These are phyloP conservation scores for Phortica magna DNA, from an alignment of 2,888 invertebrate genomes.

Conservation along the genomic window DNA sequence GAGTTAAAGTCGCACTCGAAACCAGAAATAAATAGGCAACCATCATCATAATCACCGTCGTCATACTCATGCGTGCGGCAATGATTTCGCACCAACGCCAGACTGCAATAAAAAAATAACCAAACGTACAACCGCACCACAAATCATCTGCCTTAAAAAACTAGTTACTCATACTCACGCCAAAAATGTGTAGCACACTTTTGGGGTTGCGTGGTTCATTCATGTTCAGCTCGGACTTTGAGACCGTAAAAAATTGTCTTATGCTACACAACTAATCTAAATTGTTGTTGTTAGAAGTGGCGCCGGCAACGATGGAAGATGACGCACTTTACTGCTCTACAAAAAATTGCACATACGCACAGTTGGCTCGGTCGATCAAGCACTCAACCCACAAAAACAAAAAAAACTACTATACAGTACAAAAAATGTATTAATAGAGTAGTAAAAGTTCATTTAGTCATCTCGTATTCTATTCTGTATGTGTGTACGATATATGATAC, in stretches of 20 bases:
- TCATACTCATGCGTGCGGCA: neutral
- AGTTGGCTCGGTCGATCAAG: neutral
- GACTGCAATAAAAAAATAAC: conserved; percentile 17
- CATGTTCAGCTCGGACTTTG: neutral
- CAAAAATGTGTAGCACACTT: neutral
- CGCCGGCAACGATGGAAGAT: neutral
- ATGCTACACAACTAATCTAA: conserved; percentile 28
- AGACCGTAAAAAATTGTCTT: conserved; percentile 21
- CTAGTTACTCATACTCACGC: neutral
- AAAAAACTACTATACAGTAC: neutral
- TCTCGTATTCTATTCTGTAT: neutral
- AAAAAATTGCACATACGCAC: conserved; percentile 17
- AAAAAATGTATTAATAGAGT: conserved; percentile 22
- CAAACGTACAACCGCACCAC: conserved; percentile 1
- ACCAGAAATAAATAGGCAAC: neutral
- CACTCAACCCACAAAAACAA: neutral
- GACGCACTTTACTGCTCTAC: neutral
- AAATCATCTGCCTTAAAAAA: neutral
- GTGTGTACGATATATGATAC: neutral
- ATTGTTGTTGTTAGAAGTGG: conserved; percentile 6
- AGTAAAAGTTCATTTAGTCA: conserved; percentile 27
- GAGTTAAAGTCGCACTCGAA: neutral
- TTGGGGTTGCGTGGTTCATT: conserved; percentile 37
- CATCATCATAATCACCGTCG: neutral
- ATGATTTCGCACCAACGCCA: neutral